phyloP scores from a whole-genome alignment of 1,140 invertebrate species.

The Caerostris extrusa region DNA sequence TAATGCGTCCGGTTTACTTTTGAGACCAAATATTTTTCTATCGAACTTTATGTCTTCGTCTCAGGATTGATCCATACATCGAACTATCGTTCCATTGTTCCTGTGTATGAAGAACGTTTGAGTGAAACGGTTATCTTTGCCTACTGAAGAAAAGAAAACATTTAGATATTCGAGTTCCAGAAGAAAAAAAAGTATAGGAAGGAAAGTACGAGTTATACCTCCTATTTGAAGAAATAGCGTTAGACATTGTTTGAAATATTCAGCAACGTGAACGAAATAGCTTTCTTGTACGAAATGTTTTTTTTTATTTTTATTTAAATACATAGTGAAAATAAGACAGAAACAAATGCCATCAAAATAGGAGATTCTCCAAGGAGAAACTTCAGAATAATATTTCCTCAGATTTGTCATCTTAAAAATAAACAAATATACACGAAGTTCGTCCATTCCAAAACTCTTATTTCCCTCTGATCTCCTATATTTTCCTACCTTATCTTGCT shows the following conservation, averaged over 20 bases:
- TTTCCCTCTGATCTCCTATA: slow-evolving; percentile 35
- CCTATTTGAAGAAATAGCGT: neutral
- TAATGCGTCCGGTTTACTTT: no score
- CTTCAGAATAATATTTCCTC: slow-evolving; percentile 60
- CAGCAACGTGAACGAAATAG: slow-evolving; percentile 47
- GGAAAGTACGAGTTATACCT: neutral
- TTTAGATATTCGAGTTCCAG: neutral
- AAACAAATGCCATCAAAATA: slow-evolving; percentile 61
- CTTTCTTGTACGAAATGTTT: slow-evolving; percentile 6
- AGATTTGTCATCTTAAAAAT: slow-evolving; percentile 67
- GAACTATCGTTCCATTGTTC: neutral
- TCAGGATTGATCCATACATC: neutral
- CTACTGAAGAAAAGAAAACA: neutral
- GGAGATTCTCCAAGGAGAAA: slow-evolving; percentile 23
- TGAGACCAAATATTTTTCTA: no score
- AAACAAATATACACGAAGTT: slow-evolving; percentile 25
- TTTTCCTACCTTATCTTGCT: slow-evolving; percentile 35
- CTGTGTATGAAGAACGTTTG: neutral
- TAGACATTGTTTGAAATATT: slow-evolving; percentile 38
- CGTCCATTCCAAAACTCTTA: neutral
- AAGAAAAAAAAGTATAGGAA: neutral
- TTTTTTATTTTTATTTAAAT: slow-evolving; percentile 61
- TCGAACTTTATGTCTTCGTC: no score
- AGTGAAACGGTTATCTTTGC: neutral
- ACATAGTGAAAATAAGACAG: slow-evolving; percentile 44